Base-by-base conservation (phyloP, 2,888 invertebrate genomes). In the Drosophila kambysellisi region DNA sequence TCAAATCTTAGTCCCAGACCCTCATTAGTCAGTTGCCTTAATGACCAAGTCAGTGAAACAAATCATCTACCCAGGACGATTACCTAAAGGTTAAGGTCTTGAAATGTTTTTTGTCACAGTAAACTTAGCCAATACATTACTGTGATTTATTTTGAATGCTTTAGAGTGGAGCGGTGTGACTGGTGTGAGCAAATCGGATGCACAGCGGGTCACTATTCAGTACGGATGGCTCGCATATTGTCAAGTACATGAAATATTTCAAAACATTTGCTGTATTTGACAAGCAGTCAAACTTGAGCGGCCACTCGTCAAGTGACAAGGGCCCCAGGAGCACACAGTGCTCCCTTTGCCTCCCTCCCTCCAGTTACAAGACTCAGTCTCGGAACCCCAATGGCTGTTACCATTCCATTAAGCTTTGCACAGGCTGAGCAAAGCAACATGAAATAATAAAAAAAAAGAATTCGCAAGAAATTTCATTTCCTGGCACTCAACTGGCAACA, bases 231-330 rank as follows among this genome's bases (percentile, higher is more conserved):
- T 67, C 63, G 50, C 74, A 74, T 82, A 88, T 84, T 84, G 88
- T 82, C 77, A 85, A 84, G 84, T 88, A 74, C 74, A 79, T 82
- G 86, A 89, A 89, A 89, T 84, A 84, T 84, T 77, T 89, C 74
- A 84, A 79, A 89, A 85, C 83, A 88, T 88, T 90, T 85, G 73
- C 90, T 85, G 90, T 81, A 72, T 90, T 85, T 85, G 85, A 85
- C 85, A 90, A 86, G 89, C 89, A 80, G 90, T 90, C 85, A 85
- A 85, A 90, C 63, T 83, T 76, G 88, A 90, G 88, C 90, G 88
- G 68, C 77, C 85, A 88, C 88, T 84, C 74, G 76, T 85, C 88
- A 88, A 88, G 68, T 72, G 76, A 81, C 83, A 76, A 76, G 82
- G 66, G 59, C 69, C 83, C 67, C 72, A 62, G 79, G 71, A 54